Conservation (phyloP, 2,888 invertebrate species). For the Leptarthrus brevirostris region DNA sequence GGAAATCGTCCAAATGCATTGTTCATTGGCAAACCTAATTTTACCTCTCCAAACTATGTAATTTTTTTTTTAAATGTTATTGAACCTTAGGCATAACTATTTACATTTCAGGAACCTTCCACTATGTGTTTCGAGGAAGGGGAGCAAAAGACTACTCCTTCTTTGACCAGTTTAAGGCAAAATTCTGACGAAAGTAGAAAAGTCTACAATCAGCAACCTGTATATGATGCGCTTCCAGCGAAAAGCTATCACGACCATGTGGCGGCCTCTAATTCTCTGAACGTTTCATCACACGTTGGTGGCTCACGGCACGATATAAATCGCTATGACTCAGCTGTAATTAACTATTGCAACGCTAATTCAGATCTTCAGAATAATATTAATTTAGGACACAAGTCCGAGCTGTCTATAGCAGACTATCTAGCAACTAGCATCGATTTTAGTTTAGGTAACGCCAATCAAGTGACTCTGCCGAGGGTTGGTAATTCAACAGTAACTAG, state of each 20-base stretch:
- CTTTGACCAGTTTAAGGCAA: conserved; percentile 65
- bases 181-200: conserved; percentile 62
- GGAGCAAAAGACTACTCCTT: conserved; percentile 60
- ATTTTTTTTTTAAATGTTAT: conserved; percentile 56
- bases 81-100: neutral
- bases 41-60: conserved; percentile 63
- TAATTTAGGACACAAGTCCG: conserved; percentile 51
- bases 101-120: conserved; percentile 52
- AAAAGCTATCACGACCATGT: conserved; percentile 30
- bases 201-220: conserved; percentile 60
- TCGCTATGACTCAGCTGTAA: conserved; percentile 47
- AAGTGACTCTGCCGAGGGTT: conserved; percentile 49
- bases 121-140: conserved; percentile 51
- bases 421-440: conserved; percentile 56
- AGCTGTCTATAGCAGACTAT: conserved; percentile 60
- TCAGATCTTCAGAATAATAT: conserved; percentile 52
- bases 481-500: conserved; percentile 52
- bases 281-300: conserved; percentile 51
- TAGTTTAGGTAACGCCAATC: conserved; percentile 54
- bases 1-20: conserved; percentile 64
- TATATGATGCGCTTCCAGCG: conserved; percentile 63
- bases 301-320: conserved; percentile 16
- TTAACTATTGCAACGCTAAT: conserved; percentile 48
- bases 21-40: conserved; percentile 60
- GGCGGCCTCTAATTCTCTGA: conserved; percentile 4